Conservation (phyloP, 1,140 invertebrate genomes). For the Eulimnadia texana region DNA sequence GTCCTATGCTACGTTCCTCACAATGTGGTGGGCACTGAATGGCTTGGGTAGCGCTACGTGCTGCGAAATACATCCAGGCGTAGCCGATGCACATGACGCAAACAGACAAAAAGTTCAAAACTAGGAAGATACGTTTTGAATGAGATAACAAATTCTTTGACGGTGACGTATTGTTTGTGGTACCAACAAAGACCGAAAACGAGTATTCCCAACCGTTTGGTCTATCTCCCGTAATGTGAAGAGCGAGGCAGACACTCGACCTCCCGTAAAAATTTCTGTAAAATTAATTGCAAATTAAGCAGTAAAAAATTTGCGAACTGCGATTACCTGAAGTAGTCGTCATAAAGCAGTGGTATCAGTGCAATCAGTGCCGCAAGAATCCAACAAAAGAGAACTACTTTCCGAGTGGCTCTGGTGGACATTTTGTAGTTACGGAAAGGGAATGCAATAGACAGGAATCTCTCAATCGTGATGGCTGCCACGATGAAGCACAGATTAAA, state of each 20-base stretch:
- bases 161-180: slow-evolving; percentile 15
- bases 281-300: background rate
- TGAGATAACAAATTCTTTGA: background rate
- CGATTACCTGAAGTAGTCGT: slow-evolving; percentile 31
- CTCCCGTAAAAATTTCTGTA: slow-evolving; percentile 39
- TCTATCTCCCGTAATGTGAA: slow-evolving; percentile 40
- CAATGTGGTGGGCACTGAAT: slow-evolving; percentile 29
- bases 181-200: slow-evolving; percentile 38
- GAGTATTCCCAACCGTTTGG: slow-evolving; percentile 44
- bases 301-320: background rate
- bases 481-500: background rate
- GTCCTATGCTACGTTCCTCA: slow-evolving; percentile 36
- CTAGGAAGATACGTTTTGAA: slow-evolving; percentile 18
- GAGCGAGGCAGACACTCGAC: slow-evolving; percentile 41
- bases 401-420: slow-evolving; percentile 30
- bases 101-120: slow-evolving; percentile 38
- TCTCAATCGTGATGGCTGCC: slow-evolving; percentile 38
- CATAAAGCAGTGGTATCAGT: slow-evolving; percentile 31
- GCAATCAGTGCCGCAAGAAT: slow-evolving; percentile 31
- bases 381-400: slow-evolving; percentile 36
- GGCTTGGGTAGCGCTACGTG: slow-evolving; percentile 23
- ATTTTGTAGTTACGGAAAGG: slow-evolving; percentile 32
- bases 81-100: slow-evolving; percentile 39
- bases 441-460: slow-evolving; percentile 39
- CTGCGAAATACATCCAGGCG: slow-evolving; percentile 39